Evolutionary conservation across 2,797 vertebrate genomes (phyloP), one percentile per base, ranked within the genome.

Genomic region (Sardinella longiceps): DNA sequence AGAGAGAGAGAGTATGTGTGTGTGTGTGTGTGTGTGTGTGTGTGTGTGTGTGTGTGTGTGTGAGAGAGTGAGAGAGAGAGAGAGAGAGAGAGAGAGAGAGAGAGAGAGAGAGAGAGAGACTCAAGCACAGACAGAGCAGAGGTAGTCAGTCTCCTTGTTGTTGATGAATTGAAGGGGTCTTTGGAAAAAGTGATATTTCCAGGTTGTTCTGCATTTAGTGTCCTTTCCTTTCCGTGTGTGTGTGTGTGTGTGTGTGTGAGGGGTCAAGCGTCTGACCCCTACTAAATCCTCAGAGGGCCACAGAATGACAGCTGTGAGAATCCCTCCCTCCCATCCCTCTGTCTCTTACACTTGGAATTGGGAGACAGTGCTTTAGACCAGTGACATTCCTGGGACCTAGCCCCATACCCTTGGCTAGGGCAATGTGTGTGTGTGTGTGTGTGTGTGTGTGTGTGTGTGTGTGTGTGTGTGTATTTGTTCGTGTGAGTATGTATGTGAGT

Each of bases 371-470:
- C 82, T 81, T 80, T 80, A 80, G 83, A 85, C 87, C 89, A 91
- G 91, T 92, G 88, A 91, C 90, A 88, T 84, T 83, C 88, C 82
- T 77, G 37, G 0, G 85, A 82, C 82, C 90, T 91, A 94, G 90
- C 93, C 90, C 82, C 63, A 66, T 66, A 66, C 25, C 12, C 25
- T 15, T 33, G 63, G 63, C 63, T 33, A 33, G 28, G 63, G 12
- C 63, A 37, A 25, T 11, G 25, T 33, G 58, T 28, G 58, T 63
- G n/a, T 63, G 58, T 63, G 5, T 63, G 58, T 28, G n/a, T 63
- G n/a, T 63, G 58, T 28, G 58, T 30, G n/a, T 63, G 58, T 63
- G 9, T 63, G n/a, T 28, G n/a, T 63, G 58, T 28, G 58, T 56
- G 53, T 56, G 53, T 56, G 53, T 56, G 53, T 56, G 53, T 56